Evolutionary conservation across 2,888 invertebrate species (phyloP).

Genomic region (Magallana nippona): DNA sequence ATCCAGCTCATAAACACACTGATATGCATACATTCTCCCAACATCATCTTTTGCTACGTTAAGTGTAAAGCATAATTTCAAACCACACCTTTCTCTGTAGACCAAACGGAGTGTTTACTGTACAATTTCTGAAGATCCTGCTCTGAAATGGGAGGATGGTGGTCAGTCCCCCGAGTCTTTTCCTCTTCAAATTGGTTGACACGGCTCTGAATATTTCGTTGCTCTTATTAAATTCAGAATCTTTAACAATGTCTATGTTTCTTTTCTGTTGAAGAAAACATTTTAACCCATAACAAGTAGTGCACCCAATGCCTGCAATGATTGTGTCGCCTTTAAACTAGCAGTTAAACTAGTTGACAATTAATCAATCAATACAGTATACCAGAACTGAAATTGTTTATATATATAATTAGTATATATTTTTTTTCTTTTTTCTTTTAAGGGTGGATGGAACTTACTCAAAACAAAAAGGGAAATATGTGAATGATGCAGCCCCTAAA

Average conservation of each 20-base stretch:
- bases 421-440: constrained; percentile 6
- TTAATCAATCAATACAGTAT: no score
- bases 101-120: neutral
- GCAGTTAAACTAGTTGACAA: no score
- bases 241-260: neutral
- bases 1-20: constrained; percentile 32
- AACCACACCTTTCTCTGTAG: neutral
- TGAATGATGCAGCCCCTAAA: constrained; percentile 6
- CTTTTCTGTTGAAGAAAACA: constrained; percentile 11
- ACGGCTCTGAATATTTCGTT: neutral
- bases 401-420: no score
- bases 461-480: neutral
- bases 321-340: no score
- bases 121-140: neutral
- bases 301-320: no score
- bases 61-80: neutral
- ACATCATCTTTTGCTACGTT: neutral
- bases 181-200: neutral
- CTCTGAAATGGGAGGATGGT: neutral
- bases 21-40: neutral
- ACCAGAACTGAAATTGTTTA: no score
- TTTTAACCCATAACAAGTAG: neutral
- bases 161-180: neutral
- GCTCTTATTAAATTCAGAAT: neutral
- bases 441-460: neutral